Base-by-base conservation (phyloP, 2,113 vertebrate species). In the Triplophysa dalaica region DNA sequence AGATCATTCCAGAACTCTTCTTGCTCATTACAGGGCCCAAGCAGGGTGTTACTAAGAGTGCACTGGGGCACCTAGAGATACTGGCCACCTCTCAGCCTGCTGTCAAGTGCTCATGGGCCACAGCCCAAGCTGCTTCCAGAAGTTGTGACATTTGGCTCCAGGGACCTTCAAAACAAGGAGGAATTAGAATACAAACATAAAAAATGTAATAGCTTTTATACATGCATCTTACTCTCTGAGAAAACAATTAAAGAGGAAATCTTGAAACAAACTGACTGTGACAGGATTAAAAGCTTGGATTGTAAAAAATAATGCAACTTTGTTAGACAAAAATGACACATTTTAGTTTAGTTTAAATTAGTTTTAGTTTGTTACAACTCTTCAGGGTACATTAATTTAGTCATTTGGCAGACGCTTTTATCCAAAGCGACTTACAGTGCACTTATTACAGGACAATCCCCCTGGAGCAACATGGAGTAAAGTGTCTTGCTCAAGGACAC, bases 131-230 rank as follows among this genome's bases (percentile, higher is more conserved):
- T 81, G 75, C 83, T 84, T 90, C 90, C 88, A 79, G 68, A 85
- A 87, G 82, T 87, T 86, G 87, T 90, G 89, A 89, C 93, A 92
- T 93, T 92, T 91, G 91, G 88, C 90, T 91, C 87, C 87, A 82
- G 79, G 89, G 87, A 91, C 89, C 92, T 94, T 70, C 67, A 86
- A 90, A 86, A 91, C 87, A 88, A 84, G 81, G 87, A 83, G 82
- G 82, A 24, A 63, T 62, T 48, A 75, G 41, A 75, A 48, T 63
- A 4, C 1, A 64, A 33, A 45, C 19, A 21, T 21, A 1, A n/a
- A 58, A 58, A 58, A 58, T n/a, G 54, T 58, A 21, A 21, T 58
- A 19, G 54, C 54, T n/a, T 58, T 21, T 8, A 58, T 21, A 21
- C 54, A 58, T 54, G 48, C 12, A 52, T 21, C 8, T 19, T 21